phyloP scores from a whole-genome alignment of 2,797 vertebrate genomes.

The Erpetoichthys calabaricus region DNA sequence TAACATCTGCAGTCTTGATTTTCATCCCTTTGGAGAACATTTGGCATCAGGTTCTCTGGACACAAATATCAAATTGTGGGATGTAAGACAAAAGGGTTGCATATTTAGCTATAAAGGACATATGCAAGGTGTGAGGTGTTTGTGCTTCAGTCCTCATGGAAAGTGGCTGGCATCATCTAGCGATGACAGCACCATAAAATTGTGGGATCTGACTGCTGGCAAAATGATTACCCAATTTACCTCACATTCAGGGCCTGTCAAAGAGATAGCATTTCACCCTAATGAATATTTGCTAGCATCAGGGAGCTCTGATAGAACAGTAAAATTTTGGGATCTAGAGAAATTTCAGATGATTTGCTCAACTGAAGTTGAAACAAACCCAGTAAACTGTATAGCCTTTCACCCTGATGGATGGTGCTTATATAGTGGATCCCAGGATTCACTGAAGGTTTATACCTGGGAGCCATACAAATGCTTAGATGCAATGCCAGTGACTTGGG shows the following conservation, averaged over 20 bases:
- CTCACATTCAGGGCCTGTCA: slow-evolving; percentile 51
- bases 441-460: slow-evolving; percentile 52
- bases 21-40: slow-evolving; percentile 58
- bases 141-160: too few relatives aligned
- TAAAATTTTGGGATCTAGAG: slow-evolving; percentile 64
- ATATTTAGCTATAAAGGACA: slow-evolving; percentile 52
- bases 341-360: slow-evolving; percentile 64
- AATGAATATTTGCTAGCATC: slow-evolving; percentile 62
- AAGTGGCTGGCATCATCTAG: too few relatives aligned
- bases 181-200: slow-evolving; percentile 20
- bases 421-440: slow-evolving; percentile 53
- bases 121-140: too few relatives aligned
- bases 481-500: slow-evolving; percentile 51
- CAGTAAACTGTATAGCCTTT: slow-evolving; percentile 38
- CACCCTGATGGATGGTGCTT: slow-evolving; percentile 51
- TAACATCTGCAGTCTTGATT: slow-evolving; percentile 59
- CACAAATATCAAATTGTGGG: slow-evolving; percentile 66
- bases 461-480: slow-evolving; percentile 62
- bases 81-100: slow-evolving; percentile 58
- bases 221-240: slow-evolving; percentile 57
- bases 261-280: slow-evolving; percentile 55
- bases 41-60: slow-evolving; percentile 60
- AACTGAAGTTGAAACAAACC: slow-evolving; percentile 51
- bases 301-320: slow-evolving; percentile 56
- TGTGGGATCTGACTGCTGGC: slow-evolving; percentile 60